Percentiles rank a stretch among this genome's conserved stretches.
phyloP scores from a whole-genome alignment of 2,888 invertebrate genomes.

The Dorcus hopei region DNA sequence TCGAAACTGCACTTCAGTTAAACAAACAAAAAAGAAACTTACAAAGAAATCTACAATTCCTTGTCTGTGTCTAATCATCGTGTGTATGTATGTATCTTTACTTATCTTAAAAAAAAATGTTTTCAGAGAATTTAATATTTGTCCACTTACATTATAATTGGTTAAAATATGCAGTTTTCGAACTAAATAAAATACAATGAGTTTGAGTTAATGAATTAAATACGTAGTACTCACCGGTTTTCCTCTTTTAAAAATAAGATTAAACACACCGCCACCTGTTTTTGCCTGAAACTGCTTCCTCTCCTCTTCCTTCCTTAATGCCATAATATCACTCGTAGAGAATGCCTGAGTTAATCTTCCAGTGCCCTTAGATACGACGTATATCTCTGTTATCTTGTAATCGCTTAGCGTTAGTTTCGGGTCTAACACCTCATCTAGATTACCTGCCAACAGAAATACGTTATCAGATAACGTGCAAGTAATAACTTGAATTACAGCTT shows the following conservation, averaged over 20 bases:
- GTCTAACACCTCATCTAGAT: slow-evolving; percentile 59
- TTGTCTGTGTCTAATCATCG: too few relatives aligned
- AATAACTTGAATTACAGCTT: too few relatives aligned
- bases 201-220: too few relatives aligned
- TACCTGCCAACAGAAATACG: slow-evolving; percentile 46
- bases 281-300: slow-evolving; percentile 53
- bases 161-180: too few relatives aligned
- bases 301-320: slow-evolving; percentile 57
- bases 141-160: too few relatives aligned
- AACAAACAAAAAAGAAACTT: too few relatives aligned
- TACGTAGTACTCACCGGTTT: slow-evolving; percentile 42
- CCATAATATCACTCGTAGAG: slow-evolving; percentile 54
- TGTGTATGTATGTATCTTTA: too few relatives aligned
- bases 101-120: too few relatives aligned
- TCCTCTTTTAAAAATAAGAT: slow-evolving; percentile 52
- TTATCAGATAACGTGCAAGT: slow-evolving; percentile 8
- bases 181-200: too few relatives aligned
- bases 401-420: slow-evolving; percentile 59
- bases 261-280: slow-evolving; percentile 52
- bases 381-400: slow-evolving; percentile 64
- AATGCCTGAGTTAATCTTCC: slow-evolving; percentile 50
- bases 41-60: too few relatives aligned
- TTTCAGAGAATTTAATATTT: too few relatives aligned
- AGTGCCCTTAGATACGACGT: slow-evolving; percentile 56
- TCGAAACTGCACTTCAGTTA: too few relatives aligned